phyloP scores from a whole-genome alignment of 2,113 vertebrate species.

The Malurus alboscapulatus region DNA sequence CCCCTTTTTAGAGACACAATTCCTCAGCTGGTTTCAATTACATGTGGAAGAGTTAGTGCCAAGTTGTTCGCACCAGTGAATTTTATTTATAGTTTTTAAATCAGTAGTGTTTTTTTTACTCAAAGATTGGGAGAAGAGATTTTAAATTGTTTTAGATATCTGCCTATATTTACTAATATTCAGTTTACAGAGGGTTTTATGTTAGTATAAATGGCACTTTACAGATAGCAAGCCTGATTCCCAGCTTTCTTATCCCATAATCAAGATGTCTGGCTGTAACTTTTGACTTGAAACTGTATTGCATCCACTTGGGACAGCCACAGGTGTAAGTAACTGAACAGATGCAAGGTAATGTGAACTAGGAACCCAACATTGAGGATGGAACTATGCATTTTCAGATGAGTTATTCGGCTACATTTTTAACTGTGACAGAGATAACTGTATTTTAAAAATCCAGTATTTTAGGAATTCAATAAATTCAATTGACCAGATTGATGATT shows the following conservation, averaged over 20 bases:
- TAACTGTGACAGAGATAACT: neutral
- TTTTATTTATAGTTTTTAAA: slow-evolving; percentile 58
- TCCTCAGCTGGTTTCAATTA: slow-evolving; percentile 56
- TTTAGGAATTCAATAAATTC: neutral
- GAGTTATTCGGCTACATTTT: neutral
- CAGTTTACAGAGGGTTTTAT: neutral
- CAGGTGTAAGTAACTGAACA: neutral
- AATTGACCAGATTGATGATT: neutral
- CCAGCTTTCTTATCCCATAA: neutral
- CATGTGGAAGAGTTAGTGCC: neutral
- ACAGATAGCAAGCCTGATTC: neutral
- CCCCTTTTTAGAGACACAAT: neutral
- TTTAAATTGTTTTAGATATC: slow-evolving; percentile 3
- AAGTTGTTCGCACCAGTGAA: slow-evolving; percentile 51
- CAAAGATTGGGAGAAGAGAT: neutral
- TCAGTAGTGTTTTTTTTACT: slow-evolving; percentile 6
- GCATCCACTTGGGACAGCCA: neutral
- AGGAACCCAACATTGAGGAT: neutral
- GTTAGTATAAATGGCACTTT: neutral
- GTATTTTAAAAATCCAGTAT: neutral
- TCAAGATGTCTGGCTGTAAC: neutral
- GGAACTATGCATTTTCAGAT: neutral
- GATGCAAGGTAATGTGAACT: neutral
- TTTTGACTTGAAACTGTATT: slow-evolving; percentile 27
- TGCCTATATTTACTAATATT: neutral